Conservation (phyloP, 2,888 invertebrate species). For the Zaprionus bogoriensis region DNA sequence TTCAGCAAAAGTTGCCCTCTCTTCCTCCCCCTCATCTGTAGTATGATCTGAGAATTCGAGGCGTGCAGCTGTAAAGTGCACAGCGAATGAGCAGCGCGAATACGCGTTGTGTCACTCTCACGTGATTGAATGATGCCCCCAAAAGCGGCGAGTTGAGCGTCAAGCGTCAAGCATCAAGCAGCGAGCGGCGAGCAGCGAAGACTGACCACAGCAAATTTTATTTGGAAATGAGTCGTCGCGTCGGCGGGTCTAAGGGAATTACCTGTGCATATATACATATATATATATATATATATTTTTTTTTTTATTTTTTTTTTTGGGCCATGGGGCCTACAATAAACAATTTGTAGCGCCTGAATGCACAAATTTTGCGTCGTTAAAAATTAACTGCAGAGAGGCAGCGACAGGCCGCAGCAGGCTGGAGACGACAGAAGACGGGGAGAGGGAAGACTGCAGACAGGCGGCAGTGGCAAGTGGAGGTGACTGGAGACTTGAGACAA, state of each 20-base stretch:
- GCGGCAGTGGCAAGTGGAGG: background rate
- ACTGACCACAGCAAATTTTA: constrained; percentile 70
- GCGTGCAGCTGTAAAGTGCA: constrained; percentile 42
- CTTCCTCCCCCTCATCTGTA: background rate
- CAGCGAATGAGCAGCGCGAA: constrained; percentile 24
- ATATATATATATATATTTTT: too few species aligned
- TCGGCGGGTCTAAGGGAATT: constrained; percentile 40
- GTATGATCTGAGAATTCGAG: constrained; percentile 1
- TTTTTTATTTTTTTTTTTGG: too few species aligned
- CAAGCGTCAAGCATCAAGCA: too few species aligned
- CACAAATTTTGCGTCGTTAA: constrained; percentile 75
- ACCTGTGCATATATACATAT: constrained; percentile 40
- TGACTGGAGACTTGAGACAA: constrained; percentile 6
- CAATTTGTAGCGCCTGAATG: constrained; percentile 78
- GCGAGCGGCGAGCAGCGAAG: constrained; percentile 7
- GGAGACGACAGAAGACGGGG: background rate
- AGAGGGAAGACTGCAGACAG: constrained; percentile 1
- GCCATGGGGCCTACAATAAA: constrained; percentile 69
- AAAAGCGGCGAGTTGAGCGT: too few species aligned
- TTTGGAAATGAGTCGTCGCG: constrained; percentile 55
- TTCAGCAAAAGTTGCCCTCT: too few species aligned
- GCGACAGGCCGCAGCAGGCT: constrained; percentile 17
- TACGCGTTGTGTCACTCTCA: constrained; percentile 35
- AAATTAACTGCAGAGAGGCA: constrained; percentile 66
- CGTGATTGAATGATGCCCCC: constrained; percentile 47